Evolutionary conservation across 2,888 invertebrate species (phyloP), one percentile per base, ranked within the genome.

Genomic region (Diploptera punctata): DNA sequence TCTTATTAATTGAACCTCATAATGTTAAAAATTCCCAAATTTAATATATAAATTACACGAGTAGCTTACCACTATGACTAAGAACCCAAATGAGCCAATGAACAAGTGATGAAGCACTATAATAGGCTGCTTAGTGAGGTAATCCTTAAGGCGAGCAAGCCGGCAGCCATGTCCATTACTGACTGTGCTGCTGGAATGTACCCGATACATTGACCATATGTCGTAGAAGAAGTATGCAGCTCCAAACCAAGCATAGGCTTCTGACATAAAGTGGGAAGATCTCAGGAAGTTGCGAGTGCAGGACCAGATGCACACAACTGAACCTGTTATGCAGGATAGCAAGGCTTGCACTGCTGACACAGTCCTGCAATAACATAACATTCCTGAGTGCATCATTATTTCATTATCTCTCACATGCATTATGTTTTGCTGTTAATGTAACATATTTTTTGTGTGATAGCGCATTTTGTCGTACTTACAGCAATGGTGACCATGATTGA

Each of bases 151-250:
- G 2, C 71, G 54, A 38, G 75, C 67, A 13, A 75, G 31, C 38
- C 72, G 44, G 18, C 65, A 60, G 18, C 47, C 61, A 26, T 21
- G 2, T 68, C 76, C 70, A 47, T 68, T 21, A 44, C 72, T 65
- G 18, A 72, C 73, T 38, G 54, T 52, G 54, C 67, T 70, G 44
- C 71, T 69, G 61, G 76, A 78, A 79, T 90, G 89, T 73, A 92
- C 92, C 83, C 88, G 87, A 78, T 92, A 92, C 92, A 92, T 92
- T 21, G 91, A 91, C 90, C 92, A 91, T 76, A 92, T 91, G 82
- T 92, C 92, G 79, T 92, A 92, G 84, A 92, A 89, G 82, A 92
- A 92, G 82, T 92, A 92, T 0, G 92, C 90, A 38, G 92, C 90
- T 1, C 92, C 92, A 80, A 92, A 92, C 91, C 92, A 92, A 0